These are phyloP conservation scores for Hirundo rustica DNA, from an alignment of 2,797 vertebrate genomes.

Conservation along the genomic window DNA sequence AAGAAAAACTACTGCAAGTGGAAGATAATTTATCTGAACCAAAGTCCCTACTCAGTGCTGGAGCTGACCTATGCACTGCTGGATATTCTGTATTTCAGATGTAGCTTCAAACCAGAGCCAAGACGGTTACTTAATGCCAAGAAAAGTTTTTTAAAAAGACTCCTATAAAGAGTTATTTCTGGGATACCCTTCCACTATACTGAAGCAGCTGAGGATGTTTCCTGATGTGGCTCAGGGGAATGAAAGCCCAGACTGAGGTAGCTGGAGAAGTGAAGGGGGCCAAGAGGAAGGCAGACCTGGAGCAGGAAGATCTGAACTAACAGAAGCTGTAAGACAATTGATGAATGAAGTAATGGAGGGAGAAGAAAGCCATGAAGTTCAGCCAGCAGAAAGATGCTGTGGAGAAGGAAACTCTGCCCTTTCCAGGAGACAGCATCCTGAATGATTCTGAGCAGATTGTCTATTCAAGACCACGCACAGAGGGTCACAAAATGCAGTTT, in stretches of 20 bases:
- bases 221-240: neutral
- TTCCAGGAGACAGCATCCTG: neutral
- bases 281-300: neutral
- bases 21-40: neutral
- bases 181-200: neutral
- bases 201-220: neutral
- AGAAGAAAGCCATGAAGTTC: neutral
- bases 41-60: neutral
- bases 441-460: rapidly evolving
- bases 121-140: neutral
- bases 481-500: neutral
- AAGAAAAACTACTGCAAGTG: slow-evolving; percentile 7
- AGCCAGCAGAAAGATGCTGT: neutral
- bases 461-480: neutral
- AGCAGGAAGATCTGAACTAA: neutral
- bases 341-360: neutral
- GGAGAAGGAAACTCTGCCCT: neutral
- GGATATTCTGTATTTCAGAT: neutral
- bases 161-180: neutral
- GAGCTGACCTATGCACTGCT: neutral
- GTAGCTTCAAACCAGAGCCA: neutral
- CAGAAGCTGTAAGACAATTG: neutral
- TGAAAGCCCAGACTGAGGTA: neutral
- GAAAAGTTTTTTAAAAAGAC: neutral
- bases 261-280: neutral